phyloP scores from a whole-genome alignment of 2,113 vertebrate genomes.

The Bos javanicus region DNA sequence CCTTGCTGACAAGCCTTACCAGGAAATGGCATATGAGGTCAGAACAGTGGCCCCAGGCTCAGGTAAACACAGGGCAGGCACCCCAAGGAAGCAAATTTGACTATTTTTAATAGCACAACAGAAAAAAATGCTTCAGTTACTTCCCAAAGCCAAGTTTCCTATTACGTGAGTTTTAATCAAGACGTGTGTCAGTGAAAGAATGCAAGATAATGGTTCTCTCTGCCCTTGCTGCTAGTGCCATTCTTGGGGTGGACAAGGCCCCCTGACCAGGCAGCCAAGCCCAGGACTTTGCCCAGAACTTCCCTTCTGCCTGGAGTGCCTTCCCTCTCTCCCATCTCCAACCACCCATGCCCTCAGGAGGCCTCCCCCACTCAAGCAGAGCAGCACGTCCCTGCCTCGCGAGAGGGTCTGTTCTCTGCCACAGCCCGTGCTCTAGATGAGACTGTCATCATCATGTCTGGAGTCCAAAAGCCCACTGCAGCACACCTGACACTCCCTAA shows the following conservation, averaged over 20 bases:
- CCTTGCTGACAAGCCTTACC: constrained; percentile 7
- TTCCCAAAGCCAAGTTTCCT: constrained; percentile 52
- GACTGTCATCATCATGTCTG: background rate
- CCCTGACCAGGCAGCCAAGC: background rate
- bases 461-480: background rate
- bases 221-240: background rate
- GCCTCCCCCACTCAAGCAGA: background rate
- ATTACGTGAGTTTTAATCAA: constrained; percentile 40
- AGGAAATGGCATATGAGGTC: constrained; percentile 58
- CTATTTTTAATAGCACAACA: constrained; percentile 50
- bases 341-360: background rate
- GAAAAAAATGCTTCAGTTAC: background rate
- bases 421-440: background rate
- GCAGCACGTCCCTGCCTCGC: background rate
- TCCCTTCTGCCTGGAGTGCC: background rate
- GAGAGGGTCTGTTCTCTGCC: background rate
- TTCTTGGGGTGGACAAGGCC: background rate
- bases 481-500: background rate
- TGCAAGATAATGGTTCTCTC: background rate
- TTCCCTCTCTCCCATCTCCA: background rate
- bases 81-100: constrained; percentile 37
- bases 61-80: constrained; percentile 7
- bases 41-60: constrained; percentile 4
- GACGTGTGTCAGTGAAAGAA: background rate
- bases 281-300: background rate